Base-by-base conservation (phyloP, 1,140 invertebrate species). In the Dreissena rostriformis region DNA sequence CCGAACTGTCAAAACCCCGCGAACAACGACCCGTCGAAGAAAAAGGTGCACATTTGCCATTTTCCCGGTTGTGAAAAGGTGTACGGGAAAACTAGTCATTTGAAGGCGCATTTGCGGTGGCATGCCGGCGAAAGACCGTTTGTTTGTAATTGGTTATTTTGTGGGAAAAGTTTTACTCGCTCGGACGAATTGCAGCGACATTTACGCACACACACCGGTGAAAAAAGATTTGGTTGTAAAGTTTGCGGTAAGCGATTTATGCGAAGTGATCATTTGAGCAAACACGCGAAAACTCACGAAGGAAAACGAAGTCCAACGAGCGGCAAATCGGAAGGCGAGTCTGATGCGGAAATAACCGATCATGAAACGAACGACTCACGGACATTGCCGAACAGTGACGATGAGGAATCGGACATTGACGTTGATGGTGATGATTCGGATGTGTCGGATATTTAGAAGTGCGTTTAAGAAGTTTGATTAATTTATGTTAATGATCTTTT, bases 41-140 rank as follows among this genome's bases (percentile, higher is more conserved):
- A 99, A 95, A 99, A 98, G 94, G 98, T 99, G 90, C 99, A 99
- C 94, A 98, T 97, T 92, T 99, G 99, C 94, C 98, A 99, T 94
- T 99, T 99, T 94, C 98, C 98, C 0, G 98, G 98, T 28, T 99
- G 98, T 94, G 97, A 97, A 67, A 99, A 99, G 95, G 98, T 99
- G 71, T 99, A 97, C 92, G 96, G 96, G 49, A 97, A 97, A 91
- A 96, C 96, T 67, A 96, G 96, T 15, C 96, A 97, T 92, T 93
- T 97, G 7, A 96, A 96, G 88, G 96, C 96, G 6, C 96, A 97
- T 92, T 93, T 96, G 7, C 92, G 96, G 75, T 96, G 94, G 87
- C 94, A 94, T 90, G 95, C 94, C 14, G 95, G 95, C 52, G 95
- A 96, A 90, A 93, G 95, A 75, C 96, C 96, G 19, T 96, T 96